Base-by-base conservation (phyloP, 2,888 invertebrate species). In the Parnassius orleans region DNA sequence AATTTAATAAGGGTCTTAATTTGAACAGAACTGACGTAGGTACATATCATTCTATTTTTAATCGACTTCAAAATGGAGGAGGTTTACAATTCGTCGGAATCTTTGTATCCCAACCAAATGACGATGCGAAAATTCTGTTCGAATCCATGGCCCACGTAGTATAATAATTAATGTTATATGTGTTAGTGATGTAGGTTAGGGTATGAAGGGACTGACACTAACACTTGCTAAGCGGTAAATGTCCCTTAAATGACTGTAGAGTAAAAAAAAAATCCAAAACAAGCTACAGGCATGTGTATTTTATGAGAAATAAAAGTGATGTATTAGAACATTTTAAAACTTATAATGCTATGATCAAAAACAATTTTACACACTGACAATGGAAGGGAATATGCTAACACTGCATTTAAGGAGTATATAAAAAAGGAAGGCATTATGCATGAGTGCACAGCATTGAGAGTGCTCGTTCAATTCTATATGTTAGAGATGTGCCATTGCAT, bases 341-440 rank as follows among this genome's bases (percentile, higher is more conserved):
- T 43, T 72, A 68, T 43, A 72, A 71, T 66, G 54, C 59, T 14
- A 65, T 66, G 0, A 61, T 72, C 7, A 68, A 71, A 56, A 74
- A 70, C 52, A 68, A 69, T 68, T 53, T 66, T 75, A 15, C 69
- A 70, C 53, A 71, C 72, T 9, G 72, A 74, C 48, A 73, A 72
- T 69, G 73, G 73, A 46, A 52, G 48, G 42, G 72, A 75, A 47
- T 68, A 66, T 63, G 52, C 58, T 2, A 72, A 69, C 53, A 68
- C 65, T 15, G 56, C 0, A 2, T 70, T 74, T 53, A 69, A 67
- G 47, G 66, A 68, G 0, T 73, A 59, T 65, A 5, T 73, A 3
- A 60, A 68, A 0, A 60, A 58, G 10, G 57, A 71, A 9, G 73
- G 75, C 0, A 76, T 75, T 57, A 10, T 53, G 10, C 75, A 76